These are phyloP conservation scores for Fratercula arctica DNA, from an alignment of 2,797 vertebrate genomes.

Conservation along the genomic window DNA sequence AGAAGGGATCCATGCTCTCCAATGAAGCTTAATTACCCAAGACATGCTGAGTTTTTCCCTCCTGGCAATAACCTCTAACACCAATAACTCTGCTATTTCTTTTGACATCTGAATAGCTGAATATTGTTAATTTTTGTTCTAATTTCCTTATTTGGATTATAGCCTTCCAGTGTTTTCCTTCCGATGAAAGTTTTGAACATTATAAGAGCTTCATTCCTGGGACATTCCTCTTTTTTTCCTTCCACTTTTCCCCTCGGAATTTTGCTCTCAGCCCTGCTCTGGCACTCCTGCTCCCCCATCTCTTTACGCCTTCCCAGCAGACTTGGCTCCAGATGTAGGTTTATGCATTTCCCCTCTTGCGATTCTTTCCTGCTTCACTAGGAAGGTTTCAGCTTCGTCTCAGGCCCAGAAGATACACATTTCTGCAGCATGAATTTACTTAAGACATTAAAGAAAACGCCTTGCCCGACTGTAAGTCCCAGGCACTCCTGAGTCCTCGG, in stretches of 20 bases:
- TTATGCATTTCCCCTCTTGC: slow-evolving; percentile 46
- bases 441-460: not conserved
- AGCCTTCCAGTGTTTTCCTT: slow-evolving; percentile 28
- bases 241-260: not conserved
- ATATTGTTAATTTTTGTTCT: slow-evolving; percentile 60
- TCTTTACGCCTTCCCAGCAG: not conserved
- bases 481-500: not conserved
- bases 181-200: not conserved
- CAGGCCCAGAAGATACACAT: slow-evolving; percentile 40
- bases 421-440: not conserved
- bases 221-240: slow-evolving; percentile 27
- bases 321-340: slow-evolving; percentile 47
- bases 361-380: slow-evolving; percentile 32
- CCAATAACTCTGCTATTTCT: slow-evolving; percentile 52
- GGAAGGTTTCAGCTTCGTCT: slow-evolving; percentile 23
- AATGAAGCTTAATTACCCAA: slow-evolving; percentile 57
- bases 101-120: slow-evolving; percentile 40
- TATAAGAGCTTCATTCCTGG: not conserved
- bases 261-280: not conserved
- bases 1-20: slow-evolving; percentile 55
- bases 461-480: not conserved
- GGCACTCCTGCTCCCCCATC: slow-evolving; percentile 7
- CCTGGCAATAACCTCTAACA: slow-evolving; percentile 66
- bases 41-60: slow-evolving; percentile 51
- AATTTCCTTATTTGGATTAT: slow-evolving; percentile 41